Conservation (phyloP, 2,888 invertebrate genomes). For the Ophion ventricosus region DNA sequence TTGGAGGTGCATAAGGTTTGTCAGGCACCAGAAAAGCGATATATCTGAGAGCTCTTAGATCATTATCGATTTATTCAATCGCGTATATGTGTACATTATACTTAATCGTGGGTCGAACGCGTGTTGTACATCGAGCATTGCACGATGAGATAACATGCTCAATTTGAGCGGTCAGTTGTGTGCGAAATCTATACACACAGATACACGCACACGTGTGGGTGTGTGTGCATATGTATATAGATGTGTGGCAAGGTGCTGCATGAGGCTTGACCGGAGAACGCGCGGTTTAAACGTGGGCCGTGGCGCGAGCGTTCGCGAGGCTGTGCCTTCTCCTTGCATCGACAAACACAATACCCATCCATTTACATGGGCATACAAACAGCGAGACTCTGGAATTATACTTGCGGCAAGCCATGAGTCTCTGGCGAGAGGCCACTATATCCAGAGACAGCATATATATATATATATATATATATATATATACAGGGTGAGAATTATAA, state of each 20-base stretch:
- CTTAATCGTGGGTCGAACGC: slow-evolving; percentile 41
- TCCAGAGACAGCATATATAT: not conserved
- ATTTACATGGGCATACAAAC: slow-evolving; percentile 80
- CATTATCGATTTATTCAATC: slow-evolving; percentile 32
- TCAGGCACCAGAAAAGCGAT: not conserved
- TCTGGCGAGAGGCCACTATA: slow-evolving; percentile 16
- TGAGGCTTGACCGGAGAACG: slow-evolving; percentile 58
- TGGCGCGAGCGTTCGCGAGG: slow-evolving; percentile 41
- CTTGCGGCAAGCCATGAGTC: slow-evolving; percentile 67
- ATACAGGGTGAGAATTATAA: not conserved
- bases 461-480: slow-evolving; percentile 1
- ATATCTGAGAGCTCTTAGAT: slow-evolving; percentile 1
- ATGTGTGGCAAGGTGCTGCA: slow-evolving; percentile 63
- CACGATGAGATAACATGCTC: slow-evolving; percentile 53
- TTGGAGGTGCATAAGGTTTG: not conserved
- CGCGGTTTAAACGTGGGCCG: slow-evolving; percentile 58
- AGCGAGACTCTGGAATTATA: slow-evolving; percentile 75
- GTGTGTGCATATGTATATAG: slow-evolving; percentile 31
- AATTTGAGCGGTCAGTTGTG: slow-evolving; percentile 50
- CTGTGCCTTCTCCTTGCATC: slow-evolving; percentile 69
- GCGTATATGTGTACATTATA: not conserved
- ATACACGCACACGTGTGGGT: not conserved
- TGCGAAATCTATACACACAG: slow-evolving; percentile 28
- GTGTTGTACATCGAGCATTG: slow-evolving; percentile 32
- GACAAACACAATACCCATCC: slow-evolving; percentile 78